Base-by-base conservation (phyloP, 2,113 vertebrate genomes). In the Cryptotis parvus region DNA sequence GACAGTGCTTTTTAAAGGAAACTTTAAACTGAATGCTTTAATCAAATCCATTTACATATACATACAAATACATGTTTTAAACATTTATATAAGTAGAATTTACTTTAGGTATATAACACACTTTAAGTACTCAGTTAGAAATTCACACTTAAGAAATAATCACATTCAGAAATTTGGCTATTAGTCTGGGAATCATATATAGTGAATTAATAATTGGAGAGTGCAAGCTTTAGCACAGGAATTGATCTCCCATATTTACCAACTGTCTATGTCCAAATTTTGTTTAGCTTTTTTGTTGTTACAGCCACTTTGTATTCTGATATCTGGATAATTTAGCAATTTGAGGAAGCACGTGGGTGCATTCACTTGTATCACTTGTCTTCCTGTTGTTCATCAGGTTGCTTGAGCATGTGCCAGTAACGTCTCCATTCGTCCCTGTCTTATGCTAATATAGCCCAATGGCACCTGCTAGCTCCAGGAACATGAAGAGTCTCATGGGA, bases 41-140 rank as follows among this genome's bases (percentile, higher is more conserved):
- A n/a, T 89, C 12, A 88, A 61, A 41, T 3, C 7, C 27, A 31
- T 33, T 81, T 73, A 63, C 11, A 61, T 24, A 39, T 39, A 45
- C 11, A 58, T 16, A 58, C 16, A 37, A 9, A 43, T 26, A 33
- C 33, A 61, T 16, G 39, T 35, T 68, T n/a, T 1, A 73, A 69
- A 93, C 55, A 72, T 45, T 82, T 91, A 80, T 41, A 31, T 33
- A 43, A 79, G 6, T 79, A 16, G 16, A 58, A 66, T n/a, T 89
- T 91, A 89, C 70, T 91, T 93, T 70, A 58, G 29, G 89, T 55
- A 49, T 75, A 74, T 45, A 77, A 74, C 66, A 74, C 77, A n/a
- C n/a, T n/a, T n/a, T 69, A 79, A 20, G 15, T 63, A 6, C 79
- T 69, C 78, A 22, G 5, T 83, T 68, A 68, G 41, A 79, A 89